Conservation (phyloP, 23 tunicate species). For the Corella eumyota region DNA sequence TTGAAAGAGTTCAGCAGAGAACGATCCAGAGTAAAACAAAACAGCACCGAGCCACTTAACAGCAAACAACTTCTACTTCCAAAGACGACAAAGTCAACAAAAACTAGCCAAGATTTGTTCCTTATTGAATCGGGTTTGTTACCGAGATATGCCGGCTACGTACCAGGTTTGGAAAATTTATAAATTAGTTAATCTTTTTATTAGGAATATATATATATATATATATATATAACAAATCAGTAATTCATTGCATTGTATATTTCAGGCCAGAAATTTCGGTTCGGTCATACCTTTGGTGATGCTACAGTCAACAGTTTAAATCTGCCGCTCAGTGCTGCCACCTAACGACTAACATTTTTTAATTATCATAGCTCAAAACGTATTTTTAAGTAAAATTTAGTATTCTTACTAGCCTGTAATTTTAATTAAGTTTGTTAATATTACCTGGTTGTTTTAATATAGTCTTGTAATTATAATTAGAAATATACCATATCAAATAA, state of each 20-base stretch:
- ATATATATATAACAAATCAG: too few relatives aligned
- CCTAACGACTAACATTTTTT: too few relatives aligned
- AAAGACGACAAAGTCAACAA: constrained; percentile 3
- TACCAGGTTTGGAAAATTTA: constrained; percentile 44
- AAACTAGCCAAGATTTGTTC: constrained; percentile 23
- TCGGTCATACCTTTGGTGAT: constrained; percentile 70
- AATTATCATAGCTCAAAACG: too few relatives aligned
- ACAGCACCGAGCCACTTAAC: constrained; percentile 9
- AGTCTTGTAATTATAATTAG: too few relatives aligned
- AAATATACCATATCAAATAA: too few relatives aligned
- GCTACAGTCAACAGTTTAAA: constrained; percentile 55
- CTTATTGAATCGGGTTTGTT: constrained; percentile 50
- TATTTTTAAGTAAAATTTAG: too few relatives aligned
- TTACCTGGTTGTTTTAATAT: too few relatives aligned
- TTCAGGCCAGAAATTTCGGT: constrained; percentile 83
- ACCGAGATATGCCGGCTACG: constrained; percentile 82
- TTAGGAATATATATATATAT: too few relatives aligned
- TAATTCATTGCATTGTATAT: background rate
- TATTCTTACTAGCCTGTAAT: too few relatives aligned
- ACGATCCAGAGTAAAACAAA: constrained; percentile 5
- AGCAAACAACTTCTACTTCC: constrained; percentile 16
- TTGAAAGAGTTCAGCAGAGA: constrained; percentile 53
- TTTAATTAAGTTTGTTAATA: too few relatives aligned
- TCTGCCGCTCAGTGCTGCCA: background rate
- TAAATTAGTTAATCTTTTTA: background rate